Evolutionary conservation across 2,888 invertebrate species (phyloP).

Genomic region (Caenorhabditis imperialis): DNA sequence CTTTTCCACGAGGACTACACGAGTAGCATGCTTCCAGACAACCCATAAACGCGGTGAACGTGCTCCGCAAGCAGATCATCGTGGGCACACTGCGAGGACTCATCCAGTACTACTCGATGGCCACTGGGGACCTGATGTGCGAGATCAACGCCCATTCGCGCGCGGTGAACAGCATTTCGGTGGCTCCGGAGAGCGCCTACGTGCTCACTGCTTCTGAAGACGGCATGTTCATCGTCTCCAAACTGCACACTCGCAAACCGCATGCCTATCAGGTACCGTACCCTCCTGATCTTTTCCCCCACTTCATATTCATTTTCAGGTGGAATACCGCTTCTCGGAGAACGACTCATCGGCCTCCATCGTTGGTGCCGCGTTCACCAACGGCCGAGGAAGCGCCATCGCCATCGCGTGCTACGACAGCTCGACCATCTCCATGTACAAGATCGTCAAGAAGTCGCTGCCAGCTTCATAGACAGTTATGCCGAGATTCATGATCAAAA

Average conservation of each 20-base stretch:
- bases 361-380: slow-evolving; percentile 73
- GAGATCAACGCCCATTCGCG: slow-evolving; percentile 67
- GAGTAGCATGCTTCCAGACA: slow-evolving; percentile 36
- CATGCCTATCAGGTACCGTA: slow-evolving; percentile 74
- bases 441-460: slow-evolving; percentile 14
- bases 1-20: no score
- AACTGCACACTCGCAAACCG: slow-evolving; percentile 76
- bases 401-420: slow-evolving; percentile 35
- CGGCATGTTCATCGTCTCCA: slow-evolving; percentile 70
- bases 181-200: slow-evolving; percentile 78
- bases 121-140: slow-evolving; percentile 67
- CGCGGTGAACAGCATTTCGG: slow-evolving; percentile 70
- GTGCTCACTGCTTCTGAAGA: slow-evolving; percentile 73
- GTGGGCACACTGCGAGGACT: slow-evolving; percentile 68
- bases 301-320: slow-evolving; percentile 49
- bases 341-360: slow-evolving; percentile 57
- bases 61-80: slow-evolving; percentile 73
- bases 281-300: neutral
- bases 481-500: neutral
- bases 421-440: slow-evolving; percentile 9
- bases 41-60: slow-evolving; percentile 68
- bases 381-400: slow-evolving; percentile 67
- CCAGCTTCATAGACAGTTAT: no score
- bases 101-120: slow-evolving; percentile 57
- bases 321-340: slow-evolving; percentile 72